phyloP scores from a whole-genome alignment of 2,113 vertebrate genomes.

The Hippocampus barbouri region DNA sequence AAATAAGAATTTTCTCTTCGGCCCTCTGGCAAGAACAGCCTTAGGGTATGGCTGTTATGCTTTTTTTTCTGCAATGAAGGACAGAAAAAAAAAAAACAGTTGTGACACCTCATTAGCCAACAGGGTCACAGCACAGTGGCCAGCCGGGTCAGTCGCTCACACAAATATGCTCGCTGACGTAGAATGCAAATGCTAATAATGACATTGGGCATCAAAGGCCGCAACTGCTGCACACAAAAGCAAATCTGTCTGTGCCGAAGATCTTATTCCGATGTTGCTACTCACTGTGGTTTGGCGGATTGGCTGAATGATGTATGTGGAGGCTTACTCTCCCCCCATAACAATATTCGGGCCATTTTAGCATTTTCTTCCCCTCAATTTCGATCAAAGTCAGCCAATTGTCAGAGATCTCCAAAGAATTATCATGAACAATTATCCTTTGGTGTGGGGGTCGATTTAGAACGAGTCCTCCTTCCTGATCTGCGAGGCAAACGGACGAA shows the following conservation, averaged over 20 bases:
- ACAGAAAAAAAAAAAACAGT: slow-evolving; percentile 42
- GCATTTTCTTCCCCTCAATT: neutral
- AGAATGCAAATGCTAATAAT: neutral
- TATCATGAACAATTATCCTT: no score
- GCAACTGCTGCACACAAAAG: neutral
- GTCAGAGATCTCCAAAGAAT: no score
- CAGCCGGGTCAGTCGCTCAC: neutral
- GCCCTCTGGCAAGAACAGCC: slow-evolving; percentile 39
- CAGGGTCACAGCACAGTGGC: slow-evolving; percentile 49
- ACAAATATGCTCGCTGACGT: neutral
- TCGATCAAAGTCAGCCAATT: neutral
- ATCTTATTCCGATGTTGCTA: no score
- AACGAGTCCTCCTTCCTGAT: no score
- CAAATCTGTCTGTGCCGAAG: no score
- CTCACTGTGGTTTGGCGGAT: neutral
- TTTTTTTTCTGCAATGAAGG: slow-evolving; percentile 23
- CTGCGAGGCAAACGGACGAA: no score
- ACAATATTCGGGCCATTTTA: neutral
- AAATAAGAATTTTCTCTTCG: neutral
- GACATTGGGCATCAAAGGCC: neutral
- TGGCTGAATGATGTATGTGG: no score
- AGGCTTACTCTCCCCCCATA: neutral
- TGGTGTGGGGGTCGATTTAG: no score
- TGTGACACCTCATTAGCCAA: slow-evolving; percentile 65
- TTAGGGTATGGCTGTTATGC: slow-evolving; percentile 13